phyloP scores from a whole-genome alignment of 2,113 vertebrate genomes.

The Heterotis niloticus region DNA sequence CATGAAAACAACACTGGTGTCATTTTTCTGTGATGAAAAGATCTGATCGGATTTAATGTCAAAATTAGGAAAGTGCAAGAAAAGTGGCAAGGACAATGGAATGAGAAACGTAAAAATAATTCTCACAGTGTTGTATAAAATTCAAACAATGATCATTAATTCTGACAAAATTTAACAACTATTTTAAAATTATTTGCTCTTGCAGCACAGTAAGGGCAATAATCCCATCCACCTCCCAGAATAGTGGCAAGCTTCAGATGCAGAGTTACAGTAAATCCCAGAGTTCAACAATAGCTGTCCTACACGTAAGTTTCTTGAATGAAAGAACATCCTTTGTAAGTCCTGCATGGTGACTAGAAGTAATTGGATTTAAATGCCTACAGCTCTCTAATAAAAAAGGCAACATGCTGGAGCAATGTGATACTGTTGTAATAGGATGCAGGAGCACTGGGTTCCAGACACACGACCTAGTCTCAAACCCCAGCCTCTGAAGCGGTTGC shows the following conservation, averaged over 20 bases:
- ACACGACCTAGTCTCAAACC: constrained; percentile 10
- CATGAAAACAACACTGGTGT: too few relatives aligned
- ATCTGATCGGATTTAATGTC: too few relatives aligned
- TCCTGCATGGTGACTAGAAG: constrained; percentile 15
- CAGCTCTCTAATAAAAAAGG: not conserved
- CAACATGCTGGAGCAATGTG: not conserved
- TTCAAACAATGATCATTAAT: too few relatives aligned
- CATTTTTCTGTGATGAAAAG: too few relatives aligned
- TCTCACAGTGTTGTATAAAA: too few relatives aligned
- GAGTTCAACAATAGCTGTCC: constrained; percentile 18
- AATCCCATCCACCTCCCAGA: not conserved
- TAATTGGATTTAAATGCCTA: constrained; percentile 26
- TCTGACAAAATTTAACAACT: too few relatives aligned
- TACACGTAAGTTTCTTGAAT: constrained; percentile 21
- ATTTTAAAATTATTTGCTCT: too few relatives aligned
- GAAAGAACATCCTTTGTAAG: constrained; percentile 30
- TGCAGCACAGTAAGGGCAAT: too few relatives aligned
- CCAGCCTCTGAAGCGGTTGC: not conserved
- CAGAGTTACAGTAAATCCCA: too few relatives aligned
- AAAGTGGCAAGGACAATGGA: too few relatives aligned
- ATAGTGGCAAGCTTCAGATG: not conserved
- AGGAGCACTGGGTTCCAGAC: constrained; percentile 17
- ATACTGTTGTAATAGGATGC: constrained; percentile 16
- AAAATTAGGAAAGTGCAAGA: too few relatives aligned
- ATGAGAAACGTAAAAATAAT: too few relatives aligned